These are phyloP conservation scores for Thysanoteuthis rhombus DNA, from an alignment of 2,888 invertebrate species.

Conservation along the genomic window DNA sequence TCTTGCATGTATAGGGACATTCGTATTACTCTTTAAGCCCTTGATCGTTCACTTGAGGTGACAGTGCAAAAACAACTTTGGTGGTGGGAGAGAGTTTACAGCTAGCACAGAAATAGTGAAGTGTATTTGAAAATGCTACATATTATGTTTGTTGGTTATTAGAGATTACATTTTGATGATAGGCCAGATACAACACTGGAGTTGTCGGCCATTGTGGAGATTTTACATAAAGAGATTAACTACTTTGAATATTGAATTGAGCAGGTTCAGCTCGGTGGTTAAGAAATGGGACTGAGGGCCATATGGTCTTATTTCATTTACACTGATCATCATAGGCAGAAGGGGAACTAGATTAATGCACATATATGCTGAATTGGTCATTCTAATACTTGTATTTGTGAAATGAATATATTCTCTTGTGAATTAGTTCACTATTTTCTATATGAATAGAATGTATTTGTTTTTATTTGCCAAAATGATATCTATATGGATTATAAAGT, in stretches of 20 bases:
- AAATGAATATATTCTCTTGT: too few species aligned
- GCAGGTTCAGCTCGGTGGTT: background rate
- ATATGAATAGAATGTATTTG: too few species aligned
- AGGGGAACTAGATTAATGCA: too few species aligned
- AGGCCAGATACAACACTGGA: background rate
- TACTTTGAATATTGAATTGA: background rate
- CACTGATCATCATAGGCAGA: background rate
- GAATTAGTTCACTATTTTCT: too few species aligned
- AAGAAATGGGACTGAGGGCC: background rate
- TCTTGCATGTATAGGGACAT: background rate
- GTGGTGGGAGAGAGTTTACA: background rate
- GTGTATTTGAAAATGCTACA: background rate
- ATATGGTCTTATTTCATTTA: background rate
- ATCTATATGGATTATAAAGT: too few species aligned
- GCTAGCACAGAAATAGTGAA: background rate
- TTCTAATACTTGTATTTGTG: too few species aligned
- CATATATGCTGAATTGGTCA: too few species aligned
- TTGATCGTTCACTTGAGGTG: background rate
- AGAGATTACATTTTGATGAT: background rate
- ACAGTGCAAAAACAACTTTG: background rate
- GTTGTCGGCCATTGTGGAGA: background rate
- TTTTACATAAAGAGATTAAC: background rate
- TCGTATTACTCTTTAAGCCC: background rate
- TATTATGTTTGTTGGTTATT: background rate
- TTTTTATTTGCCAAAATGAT: too few species aligned